Evolutionary conservation across 2,888 invertebrate genomes (phyloP), one percentile per base, ranked within the genome.

Genomic region (Idaea biselata): DNA sequence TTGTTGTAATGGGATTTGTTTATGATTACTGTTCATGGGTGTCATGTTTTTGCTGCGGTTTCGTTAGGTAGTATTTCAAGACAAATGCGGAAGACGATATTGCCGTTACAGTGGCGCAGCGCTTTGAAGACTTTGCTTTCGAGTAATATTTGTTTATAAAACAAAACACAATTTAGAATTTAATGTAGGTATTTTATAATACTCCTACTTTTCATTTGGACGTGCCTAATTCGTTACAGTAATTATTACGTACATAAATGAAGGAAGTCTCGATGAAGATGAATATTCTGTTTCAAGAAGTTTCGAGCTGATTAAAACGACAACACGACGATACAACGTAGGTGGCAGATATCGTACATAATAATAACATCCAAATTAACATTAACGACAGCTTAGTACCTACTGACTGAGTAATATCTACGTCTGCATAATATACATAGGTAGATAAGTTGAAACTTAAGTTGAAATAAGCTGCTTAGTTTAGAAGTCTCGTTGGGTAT

Each of bases 51-150:
- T 62, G 60, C 55, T 68, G 70, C 25, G 66, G 70, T 70, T 68
- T 65, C 64, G 63, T 62, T 62, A 63, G 69, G 60, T 68, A 65
- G 65, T 61, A 62, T 66, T 66, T 65, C 62, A 68, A 68, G 68
- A 64, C 68, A 67, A 70, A 68, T 68, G 72, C 73, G 75, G 76
- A 76, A 75, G 74, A 71, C 68, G 63, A 65, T 7, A 62, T 66
- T 75, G 64, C 77, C 77, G 77, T 76, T 77, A 76, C 65, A 63
- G 59, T 65, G 62, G 59, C 25, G 25, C 25, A 25, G 25, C 64
- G 69, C 63, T 66, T 68, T 66, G 66, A 64, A 69, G 68, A 67
- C 44, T 14, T 44, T 14, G 44, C 44, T 44, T 44, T 44, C 44
- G 44, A 64, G 68, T 65, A 55, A 69, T 72, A 72, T 60, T 69